Percentiles rank a stretch among this genome's conserved stretches.
Conservation (phyloP, 2,888 invertebrate species). For the Myathropa florea region DNA sequence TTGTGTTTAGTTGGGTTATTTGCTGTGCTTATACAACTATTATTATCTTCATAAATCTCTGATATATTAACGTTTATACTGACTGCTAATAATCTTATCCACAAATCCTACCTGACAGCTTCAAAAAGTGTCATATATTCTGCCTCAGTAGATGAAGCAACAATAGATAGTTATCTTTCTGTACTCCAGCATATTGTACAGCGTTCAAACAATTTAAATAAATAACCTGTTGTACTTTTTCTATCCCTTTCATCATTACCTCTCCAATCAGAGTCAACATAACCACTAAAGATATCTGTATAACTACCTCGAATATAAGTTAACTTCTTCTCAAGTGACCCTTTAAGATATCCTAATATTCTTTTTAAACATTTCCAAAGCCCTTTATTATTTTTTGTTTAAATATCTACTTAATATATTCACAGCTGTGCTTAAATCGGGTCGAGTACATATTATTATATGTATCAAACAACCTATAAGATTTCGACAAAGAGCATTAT, state of each 20-base stretch:
- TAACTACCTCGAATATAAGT: conserved; percentile 14
- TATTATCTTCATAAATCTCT: conserved; percentile 43
- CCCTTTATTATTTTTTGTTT: too few relatives aligned
- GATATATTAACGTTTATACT: too few relatives aligned
- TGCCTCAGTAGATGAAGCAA: too few relatives aligned
- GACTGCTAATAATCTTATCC: conserved; percentile 28
- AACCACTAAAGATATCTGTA: too few relatives aligned
- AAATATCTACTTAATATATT: too few relatives aligned
- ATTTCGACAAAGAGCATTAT: too few relatives aligned
- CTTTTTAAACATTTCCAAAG: too few relatives aligned
- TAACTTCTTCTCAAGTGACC: conserved; percentile 45
- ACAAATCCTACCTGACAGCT: conserved; percentile 30
- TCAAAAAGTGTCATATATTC: conserved; percentile 44
- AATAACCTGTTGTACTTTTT: conserved; percentile 59
- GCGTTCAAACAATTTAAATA: conserved; percentile 47
- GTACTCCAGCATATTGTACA: conserved; percentile 41
- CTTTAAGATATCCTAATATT: too few relatives aligned
- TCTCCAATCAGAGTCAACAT: conserved; percentile 48
- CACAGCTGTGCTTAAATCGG: too few relatives aligned
- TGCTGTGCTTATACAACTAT: conserved; percentile 40
- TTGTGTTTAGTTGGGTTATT: conserved; percentile 35
- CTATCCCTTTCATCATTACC: conserved; percentile 25
- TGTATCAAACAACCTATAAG: too few relatives aligned
- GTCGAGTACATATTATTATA: too few relatives aligned
- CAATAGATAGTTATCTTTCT: conserved; percentile 34